These are phyloP conservation scores for Thunnus maccoyii DNA, from an alignment of 2,113 vertebrate species.

Conservation along the genomic window DNA sequence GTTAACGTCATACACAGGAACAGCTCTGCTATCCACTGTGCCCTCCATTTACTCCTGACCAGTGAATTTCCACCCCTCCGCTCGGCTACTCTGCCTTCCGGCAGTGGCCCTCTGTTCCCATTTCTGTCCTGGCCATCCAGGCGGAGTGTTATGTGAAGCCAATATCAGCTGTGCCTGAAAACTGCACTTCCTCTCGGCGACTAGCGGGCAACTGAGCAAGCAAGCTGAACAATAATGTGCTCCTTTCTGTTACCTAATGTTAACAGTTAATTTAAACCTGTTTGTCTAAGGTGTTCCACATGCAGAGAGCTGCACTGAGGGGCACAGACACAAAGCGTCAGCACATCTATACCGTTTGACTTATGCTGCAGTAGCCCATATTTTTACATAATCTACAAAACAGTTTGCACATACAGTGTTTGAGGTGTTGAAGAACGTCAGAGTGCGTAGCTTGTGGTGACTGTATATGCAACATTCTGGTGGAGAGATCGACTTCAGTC, in stretches of 20 bases:
- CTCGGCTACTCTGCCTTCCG: conserved; percentile 44
- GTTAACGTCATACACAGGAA: conserved; percentile 48
- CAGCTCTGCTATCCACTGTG: conserved; percentile 54
- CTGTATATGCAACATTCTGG: conserved; percentile 66
- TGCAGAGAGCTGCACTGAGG: conserved; percentile 29
- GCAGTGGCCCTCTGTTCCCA: conserved; percentile 52
- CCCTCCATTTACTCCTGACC: conserved; percentile 62
- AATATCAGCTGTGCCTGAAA: conserved; percentile 58
- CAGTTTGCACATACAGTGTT: conserved; percentile 38
- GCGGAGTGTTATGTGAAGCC: conserved; percentile 49
- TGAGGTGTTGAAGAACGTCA: conserved; percentile 47
- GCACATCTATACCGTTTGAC: conserved; percentile 39
- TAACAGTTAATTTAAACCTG: conserved; percentile 59
- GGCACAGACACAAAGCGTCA: conserved; percentile 12
- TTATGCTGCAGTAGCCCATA: conserved; percentile 56
- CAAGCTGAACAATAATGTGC: conserved; percentile 45
- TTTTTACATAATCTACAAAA: conserved; percentile 58
- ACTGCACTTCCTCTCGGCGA: conserved; percentile 63
- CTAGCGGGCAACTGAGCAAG: conserved; percentile 46
- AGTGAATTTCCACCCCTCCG: conserved; percentile 74
- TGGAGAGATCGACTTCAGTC: conserved; percentile 46
- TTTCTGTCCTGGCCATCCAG: conserved; percentile 53
- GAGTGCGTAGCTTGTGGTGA: conserved; percentile 58
- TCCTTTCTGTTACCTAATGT: conserved; percentile 35
- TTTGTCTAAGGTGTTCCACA: conserved; percentile 50